phyloP scores from a whole-genome alignment of 2,888 invertebrate species.

The Polymixis lichenea region DNA sequence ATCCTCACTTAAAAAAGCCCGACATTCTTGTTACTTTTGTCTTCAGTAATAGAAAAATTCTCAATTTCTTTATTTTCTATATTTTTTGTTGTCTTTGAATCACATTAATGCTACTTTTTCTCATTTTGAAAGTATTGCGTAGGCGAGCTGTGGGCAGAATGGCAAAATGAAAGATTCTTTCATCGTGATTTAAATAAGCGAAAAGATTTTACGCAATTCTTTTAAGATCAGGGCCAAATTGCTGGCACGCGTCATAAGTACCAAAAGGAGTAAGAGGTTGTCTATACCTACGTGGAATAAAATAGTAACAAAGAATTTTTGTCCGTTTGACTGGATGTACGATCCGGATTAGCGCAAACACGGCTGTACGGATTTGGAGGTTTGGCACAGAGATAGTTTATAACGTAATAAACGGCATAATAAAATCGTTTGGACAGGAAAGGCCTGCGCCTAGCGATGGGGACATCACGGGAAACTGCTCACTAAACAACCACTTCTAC shows the following conservation, averaged over 20 bases:
- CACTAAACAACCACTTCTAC: too few relatives aligned
- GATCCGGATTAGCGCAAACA: too few relatives aligned
- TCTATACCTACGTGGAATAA: background rate
- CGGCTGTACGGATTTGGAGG: too few relatives aligned
- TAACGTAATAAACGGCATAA: too few relatives aligned
- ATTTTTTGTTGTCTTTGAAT: constrained; percentile 31
- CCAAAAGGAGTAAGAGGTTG: background rate
- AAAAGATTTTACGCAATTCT: constrained; percentile 33
- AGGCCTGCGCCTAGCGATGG: too few relatives aligned
- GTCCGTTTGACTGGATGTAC: too few relatives aligned
- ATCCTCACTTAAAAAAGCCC: constrained; percentile 1
- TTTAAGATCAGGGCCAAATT: constrained; percentile 5
- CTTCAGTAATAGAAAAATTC: constrained; percentile 8
- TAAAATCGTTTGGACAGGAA: too few relatives aligned
- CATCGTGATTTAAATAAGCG: constrained; percentile 33
- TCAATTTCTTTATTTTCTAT: constrained; percentile 14
- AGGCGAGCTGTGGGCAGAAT: constrained; percentile 32
- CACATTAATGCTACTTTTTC: constrained; percentile 31
- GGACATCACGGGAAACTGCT: too few relatives aligned
- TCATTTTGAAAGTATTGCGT: constrained; percentile 39
- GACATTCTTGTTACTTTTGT: constrained; percentile 13
- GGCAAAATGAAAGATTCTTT: constrained; percentile 41
- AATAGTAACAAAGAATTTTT: too few relatives aligned
- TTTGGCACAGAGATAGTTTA: too few relatives aligned
- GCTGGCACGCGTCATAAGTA: background rate